Evolutionary conservation across 2,113 vertebrate species (phyloP).

Genomic region (Clarias batrachus): DNA sequence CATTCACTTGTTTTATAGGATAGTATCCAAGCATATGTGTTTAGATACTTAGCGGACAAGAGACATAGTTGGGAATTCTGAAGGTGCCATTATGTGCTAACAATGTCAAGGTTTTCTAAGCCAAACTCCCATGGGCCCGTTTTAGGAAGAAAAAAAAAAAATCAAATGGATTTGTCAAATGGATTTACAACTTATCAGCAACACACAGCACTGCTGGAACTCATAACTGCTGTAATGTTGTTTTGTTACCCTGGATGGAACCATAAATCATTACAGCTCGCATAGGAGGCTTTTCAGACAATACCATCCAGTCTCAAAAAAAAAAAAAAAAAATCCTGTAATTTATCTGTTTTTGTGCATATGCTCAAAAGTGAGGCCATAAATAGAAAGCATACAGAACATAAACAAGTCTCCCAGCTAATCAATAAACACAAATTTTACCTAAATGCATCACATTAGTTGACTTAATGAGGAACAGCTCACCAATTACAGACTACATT

Average conservation of each 20-base stretch:
- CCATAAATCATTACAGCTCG: conserved; percentile 30
- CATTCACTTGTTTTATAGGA: neutral
- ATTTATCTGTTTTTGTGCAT: conserved; percentile 14
- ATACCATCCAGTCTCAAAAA: conserved; percentile 12
- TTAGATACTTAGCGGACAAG: conserved; percentile 28
- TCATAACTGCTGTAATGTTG: conserved; percentile 38
- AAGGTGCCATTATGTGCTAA: conserved; percentile 31
- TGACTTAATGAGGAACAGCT: conserved; percentile 31
- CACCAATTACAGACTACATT: conserved; percentile 1
- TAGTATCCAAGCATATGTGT: conserved; percentile 13
- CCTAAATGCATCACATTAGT: conserved; percentile 24
- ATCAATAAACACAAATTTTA: conserved; percentile 44
- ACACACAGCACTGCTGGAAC: conserved; percentile 41
- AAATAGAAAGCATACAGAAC: conserved; percentile 23
- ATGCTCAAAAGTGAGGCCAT: neutral
- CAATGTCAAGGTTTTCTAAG: conserved; percentile 35
- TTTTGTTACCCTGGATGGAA: conserved; percentile 36
- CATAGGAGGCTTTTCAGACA: conserved; percentile 32
- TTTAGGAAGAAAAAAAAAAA: conserved; percentile 17
- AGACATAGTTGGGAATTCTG: conserved; percentile 25
- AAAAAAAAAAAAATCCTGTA: conserved; percentile 22
- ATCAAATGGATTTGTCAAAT: conserved; percentile 36
- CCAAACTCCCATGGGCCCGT: conserved; percentile 30
- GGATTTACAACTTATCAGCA: conserved; percentile 47
- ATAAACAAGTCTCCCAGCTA: conserved; percentile 26